Base-by-base conservation (phyloP, 2,113 vertebrate genomes). In the Vulpes ferrilata region DNA sequence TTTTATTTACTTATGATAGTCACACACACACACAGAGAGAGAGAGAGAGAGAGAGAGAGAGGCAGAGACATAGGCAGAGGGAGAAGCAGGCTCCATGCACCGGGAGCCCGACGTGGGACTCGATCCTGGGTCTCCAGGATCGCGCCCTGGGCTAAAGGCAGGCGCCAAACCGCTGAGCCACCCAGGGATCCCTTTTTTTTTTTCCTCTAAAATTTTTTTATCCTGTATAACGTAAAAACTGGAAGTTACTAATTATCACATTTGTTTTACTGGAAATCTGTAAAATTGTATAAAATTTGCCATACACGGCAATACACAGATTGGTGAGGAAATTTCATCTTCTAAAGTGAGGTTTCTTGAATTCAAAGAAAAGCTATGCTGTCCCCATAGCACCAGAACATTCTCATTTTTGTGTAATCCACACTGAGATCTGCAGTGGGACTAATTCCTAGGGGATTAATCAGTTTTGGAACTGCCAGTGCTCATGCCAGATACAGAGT, bases 401-500 rank as follows among this genome's bases (percentile, higher is more conserved):
- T 67, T 83, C 1, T 12, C 30, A 71, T 69, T 90, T 94, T 67
- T 35, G 53, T 69, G 76, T 86, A 96, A 11, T 1, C 76, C 25
- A 76, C 83, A 79, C 55, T 91, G 95, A 97, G 96, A 94, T 93
- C 78, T 81, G 0, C 0, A 89, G 64, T 30, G 80, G 87, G 79
- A 89, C 64, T 96, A 80, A 74, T 35, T 98, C 5, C 88, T 65
- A 76, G 85, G 97, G 96, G 93, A 98, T 96, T 97, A 22, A 55
- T 98, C 97, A 98, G 98, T 78, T 80, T 93, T 65, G 96, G 95
- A 98, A 92, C 94, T 95, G 90, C 97, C 97, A 97, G 97, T 95
- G 65, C 73, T 64, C 93, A 98, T 98, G 98, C 99, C 98, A 98
- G 99, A 98, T 97, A 94, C 94, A 98, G 97, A 97, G 97, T 99